Conservation (phyloP, 2,113 vertebrate species). For the Sula dactylatra region DNA sequence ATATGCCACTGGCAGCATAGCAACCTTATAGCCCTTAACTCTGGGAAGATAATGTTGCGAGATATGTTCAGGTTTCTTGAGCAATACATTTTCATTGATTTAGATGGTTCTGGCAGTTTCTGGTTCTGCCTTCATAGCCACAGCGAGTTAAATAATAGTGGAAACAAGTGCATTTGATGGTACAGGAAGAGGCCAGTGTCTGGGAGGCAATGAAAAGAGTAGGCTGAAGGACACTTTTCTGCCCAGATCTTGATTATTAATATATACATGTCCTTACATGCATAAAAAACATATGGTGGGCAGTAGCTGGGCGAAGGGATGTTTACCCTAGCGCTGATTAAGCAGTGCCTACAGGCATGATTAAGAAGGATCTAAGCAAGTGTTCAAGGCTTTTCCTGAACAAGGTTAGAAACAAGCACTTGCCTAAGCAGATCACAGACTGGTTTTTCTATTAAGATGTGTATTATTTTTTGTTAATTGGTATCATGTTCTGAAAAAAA, state of each 20-base stretch:
- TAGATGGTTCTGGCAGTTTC: not conserved
- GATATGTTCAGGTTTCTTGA: not conserved
- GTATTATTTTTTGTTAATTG: not conserved
- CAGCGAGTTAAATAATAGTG: not conserved
- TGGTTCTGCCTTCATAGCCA: not conserved
- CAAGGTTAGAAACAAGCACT: not conserved
- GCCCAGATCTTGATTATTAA: not conserved
- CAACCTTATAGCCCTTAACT: not conserved
- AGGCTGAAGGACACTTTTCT: not conserved
- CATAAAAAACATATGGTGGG: not conserved
- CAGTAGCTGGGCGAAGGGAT: not conserved
- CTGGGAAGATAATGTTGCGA: not conserved
- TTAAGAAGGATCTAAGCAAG: not conserved
- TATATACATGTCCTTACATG: not conserved
- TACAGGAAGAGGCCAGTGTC: not conserved
- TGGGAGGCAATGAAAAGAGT: not conserved
- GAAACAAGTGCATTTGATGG: not conserved
- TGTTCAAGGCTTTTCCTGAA: not conserved
- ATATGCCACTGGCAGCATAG: fast-evolving
- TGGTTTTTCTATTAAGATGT: not conserved
- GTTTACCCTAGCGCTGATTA: not conserved
- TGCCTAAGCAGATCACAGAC: not conserved
- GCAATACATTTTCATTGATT: not conserved
- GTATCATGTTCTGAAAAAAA: not conserved
- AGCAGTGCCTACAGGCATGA: not conserved